Conservation (phyloP, 2,797 vertebrate species). For the Melanotaenia trifasciata region DNA sequence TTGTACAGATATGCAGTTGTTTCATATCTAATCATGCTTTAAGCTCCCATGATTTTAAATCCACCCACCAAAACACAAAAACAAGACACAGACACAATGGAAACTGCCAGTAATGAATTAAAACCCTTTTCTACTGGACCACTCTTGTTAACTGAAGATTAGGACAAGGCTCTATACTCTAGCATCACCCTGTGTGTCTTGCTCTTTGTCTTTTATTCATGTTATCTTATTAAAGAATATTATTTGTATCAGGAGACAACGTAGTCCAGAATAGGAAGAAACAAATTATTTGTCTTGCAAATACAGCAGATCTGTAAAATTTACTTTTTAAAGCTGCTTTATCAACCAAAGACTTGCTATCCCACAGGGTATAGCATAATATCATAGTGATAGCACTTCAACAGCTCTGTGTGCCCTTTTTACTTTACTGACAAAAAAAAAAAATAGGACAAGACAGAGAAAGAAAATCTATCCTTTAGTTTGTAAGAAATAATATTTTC, state of each 20-base stretch:
- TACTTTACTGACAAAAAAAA: constrained; percentile 17
- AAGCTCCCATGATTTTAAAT: constrained; percentile 62
- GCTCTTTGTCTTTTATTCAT: constrained; percentile 26
- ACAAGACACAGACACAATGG: constrained; percentile 9
- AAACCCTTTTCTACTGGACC: constrained; percentile 59
- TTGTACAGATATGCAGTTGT: constrained; percentile 39
- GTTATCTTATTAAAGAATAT: constrained; percentile 5
- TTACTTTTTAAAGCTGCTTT: background rate
- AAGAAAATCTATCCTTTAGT: background rate
- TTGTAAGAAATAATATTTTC: background rate
- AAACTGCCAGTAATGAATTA: constrained; percentile 64
- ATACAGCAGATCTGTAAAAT: background rate
- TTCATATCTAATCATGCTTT: constrained; percentile 66
- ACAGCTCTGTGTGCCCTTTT: constrained; percentile 3
- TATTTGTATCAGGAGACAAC: background rate
- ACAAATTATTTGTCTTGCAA: background rate
- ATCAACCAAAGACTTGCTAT: background rate
- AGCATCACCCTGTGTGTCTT: constrained; percentile 32
- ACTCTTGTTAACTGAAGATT: constrained; percentile 60
- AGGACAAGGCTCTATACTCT: constrained; percentile 48
- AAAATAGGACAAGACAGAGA: background rate
- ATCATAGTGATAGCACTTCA: constrained; percentile 1
- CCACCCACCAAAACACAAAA: constrained; percentile 18
- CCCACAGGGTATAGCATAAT: background rate
- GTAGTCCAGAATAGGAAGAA: background rate